Percentiles rank a stretch among this genome's conserved stretches.
These are phyloP conservation scores for Chironomus striatipennis DNA, from an alignment of 1,140 invertebrate genomes.

Conservation along the genomic window DNA sequence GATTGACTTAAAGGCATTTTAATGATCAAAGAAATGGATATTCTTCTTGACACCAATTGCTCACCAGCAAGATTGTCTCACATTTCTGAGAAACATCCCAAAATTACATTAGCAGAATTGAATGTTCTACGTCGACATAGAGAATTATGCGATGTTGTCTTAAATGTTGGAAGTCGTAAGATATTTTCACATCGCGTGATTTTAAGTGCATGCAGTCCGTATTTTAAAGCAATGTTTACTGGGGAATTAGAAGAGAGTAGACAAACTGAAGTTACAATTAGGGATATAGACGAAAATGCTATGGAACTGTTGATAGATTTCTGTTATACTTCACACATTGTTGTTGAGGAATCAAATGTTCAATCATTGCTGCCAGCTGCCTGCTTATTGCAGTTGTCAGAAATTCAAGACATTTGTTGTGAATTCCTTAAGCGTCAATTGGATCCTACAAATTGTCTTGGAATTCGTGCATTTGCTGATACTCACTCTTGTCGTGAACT, in stretches of 20 bases:
- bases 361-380: slow-evolving; percentile 94
- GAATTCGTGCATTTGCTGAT: slow-evolving; percentile 97
- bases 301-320: slow-evolving; percentile 98
- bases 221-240: slow-evolving; percentile 96
- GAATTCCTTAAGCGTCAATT: slow-evolving; percentile 96
- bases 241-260: slow-evolving; percentile 93
- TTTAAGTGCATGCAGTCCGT: slow-evolving; percentile 83
- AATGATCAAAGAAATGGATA: neutral
- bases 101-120: slow-evolving; percentile 78
- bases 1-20: too few relatives aligned
- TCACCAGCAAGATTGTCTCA: slow-evolving; percentile 80
- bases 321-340: slow-evolving; percentile 97
- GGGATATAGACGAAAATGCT: slow-evolving; percentile 94
- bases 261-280: slow-evolving; percentile 94
- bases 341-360: slow-evolving; percentile 96
- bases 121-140: slow-evolving; percentile 79
- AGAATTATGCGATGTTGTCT: slow-evolving; percentile 92
- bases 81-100: slow-evolving; percentile 92
- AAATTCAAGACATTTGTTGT: slow-evolving; percentile 93
- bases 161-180: slow-evolving; percentile 88
- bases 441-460: slow-evolving; percentile 95
- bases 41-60: slow-evolving; percentile 5
- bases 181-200: slow-evolving; percentile 93
- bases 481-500: slow-evolving; percentile 92
- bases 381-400: slow-evolving; percentile 86